Evolutionary conservation across 2,888 invertebrate genomes (phyloP).

Genomic region (Drosophila longiperda): DNA sequence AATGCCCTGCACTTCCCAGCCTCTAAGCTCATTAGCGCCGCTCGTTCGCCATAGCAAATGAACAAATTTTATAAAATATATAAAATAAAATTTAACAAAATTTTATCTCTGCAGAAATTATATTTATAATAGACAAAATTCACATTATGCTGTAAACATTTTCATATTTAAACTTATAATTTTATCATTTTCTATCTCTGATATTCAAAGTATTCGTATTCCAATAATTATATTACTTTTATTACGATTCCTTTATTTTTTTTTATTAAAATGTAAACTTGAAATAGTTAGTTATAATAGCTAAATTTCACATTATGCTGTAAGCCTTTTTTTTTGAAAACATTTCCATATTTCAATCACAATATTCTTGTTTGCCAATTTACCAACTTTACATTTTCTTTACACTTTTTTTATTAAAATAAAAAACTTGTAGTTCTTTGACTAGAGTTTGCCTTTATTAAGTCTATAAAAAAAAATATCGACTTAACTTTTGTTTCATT

Average conservation of each 20-base stretch:
- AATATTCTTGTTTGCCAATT: too few species aligned
- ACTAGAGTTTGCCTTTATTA: neutral
- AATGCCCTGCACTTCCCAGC: conserved; percentile 37
- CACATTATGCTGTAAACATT: neutral
- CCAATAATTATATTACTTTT: neutral
- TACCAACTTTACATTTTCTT: too few species aligned
- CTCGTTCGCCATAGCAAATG: neutral
- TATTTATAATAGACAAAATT: neutral
- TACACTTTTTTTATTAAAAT: too few species aligned
- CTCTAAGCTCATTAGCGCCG: neutral
- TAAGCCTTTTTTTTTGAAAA: too few species aligned
- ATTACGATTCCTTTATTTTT: neutral
- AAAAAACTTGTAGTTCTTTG: neutral
- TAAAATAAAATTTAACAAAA: neutral
- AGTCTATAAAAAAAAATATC: neutral
- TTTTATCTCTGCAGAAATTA: neutral
- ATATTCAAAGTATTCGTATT: neutral
- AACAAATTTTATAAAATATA: neutral
- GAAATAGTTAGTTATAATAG: neutral
- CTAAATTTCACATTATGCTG: too few species aligned
- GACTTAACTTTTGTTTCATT: neutral
- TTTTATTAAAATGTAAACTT: neutral
- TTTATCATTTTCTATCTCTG: neutral
- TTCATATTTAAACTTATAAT: neutral
- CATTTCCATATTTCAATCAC: too few species aligned